Evolutionary conservation across 1,140 invertebrate genomes (phyloP).

Genomic region (Batillaria attramentaria): DNA sequence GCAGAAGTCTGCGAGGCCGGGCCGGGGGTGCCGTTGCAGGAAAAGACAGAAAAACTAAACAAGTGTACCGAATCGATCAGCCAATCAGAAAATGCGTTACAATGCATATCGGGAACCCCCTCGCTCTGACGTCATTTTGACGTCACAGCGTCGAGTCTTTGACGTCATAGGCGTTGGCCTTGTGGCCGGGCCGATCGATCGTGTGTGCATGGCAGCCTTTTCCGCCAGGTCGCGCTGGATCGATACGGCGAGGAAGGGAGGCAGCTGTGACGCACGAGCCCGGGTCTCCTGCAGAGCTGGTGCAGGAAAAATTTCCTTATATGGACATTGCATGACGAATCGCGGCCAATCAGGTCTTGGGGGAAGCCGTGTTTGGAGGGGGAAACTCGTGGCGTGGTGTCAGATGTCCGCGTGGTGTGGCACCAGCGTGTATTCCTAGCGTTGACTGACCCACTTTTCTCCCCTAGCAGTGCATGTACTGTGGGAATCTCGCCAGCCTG

Average conservation of each 20-base stretch:
- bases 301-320: constrained; percentile 10
- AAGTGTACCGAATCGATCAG: neutral
- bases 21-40: too few relatives aligned
- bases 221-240: neutral
- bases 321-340: constrained; percentile 17
- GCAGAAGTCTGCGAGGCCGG: too few relatives aligned
- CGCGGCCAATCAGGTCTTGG: neutral
- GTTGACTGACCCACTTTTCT: neutral
- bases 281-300: neutral
- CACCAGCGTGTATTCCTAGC: neutral
- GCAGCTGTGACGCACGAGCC: neutral
- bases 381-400: constrained; percentile 1
- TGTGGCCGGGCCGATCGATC: neutral
- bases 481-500: neutral
- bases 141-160: neutral
- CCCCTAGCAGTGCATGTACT: neutral
- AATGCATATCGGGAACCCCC: neutral
- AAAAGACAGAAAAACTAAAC: neutral
- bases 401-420: neutral
- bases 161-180: constrained; percentile 4
- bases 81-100: neutral
- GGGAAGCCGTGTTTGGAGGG: constrained; percentile 10
- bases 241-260: neutral
- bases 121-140: neutral
- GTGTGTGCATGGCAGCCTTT: neutral